phyloP scores from a whole-genome alignment of 2,888 invertebrate species.

The Lathronympha strigana region DNA sequence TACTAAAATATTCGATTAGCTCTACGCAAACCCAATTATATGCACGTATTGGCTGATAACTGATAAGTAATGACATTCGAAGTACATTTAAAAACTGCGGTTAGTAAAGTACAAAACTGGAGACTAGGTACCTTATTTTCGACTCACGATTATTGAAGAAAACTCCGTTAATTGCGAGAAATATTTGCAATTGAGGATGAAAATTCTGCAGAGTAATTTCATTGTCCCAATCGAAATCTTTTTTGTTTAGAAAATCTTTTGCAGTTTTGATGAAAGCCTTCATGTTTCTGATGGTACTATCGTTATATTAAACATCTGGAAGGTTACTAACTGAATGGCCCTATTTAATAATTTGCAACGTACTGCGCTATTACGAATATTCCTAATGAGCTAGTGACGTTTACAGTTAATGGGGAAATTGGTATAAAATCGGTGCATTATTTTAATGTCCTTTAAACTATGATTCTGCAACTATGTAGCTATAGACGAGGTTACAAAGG shows the following conservation, averaged over 20 bases:
- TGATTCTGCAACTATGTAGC: conserved; percentile 5
- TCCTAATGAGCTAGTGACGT: conserved; percentile 12
- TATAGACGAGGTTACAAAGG: not conserved
- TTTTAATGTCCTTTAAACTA: not conserved
- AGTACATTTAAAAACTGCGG: not conserved
- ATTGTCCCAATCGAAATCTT: conserved; percentile 55
- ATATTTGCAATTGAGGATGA: conserved; percentile 62
- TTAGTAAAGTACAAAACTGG: not conserved
- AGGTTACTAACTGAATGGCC: conserved; percentile 15
- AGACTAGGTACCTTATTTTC: conserved; percentile 51
- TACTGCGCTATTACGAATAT: conserved; percentile 1
- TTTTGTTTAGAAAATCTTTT: conserved; percentile 53
- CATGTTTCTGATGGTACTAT: conserved; percentile 27
- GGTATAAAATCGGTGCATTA: conserved; percentile 8
- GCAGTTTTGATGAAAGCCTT: conserved; percentile 49
- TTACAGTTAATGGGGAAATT: not conserved
- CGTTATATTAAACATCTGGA: not conserved
- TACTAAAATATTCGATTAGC: too few relatives aligned
- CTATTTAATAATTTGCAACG: conserved; percentile 11
- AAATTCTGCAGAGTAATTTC: conserved; percentile 59
- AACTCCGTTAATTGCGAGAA: conserved; percentile 60
- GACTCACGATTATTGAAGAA: conserved; percentile 60
- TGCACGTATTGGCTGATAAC: too few relatives aligned
- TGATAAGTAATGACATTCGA: too few relatives aligned
- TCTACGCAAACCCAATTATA: too few relatives aligned